A percentile compares a stretch with the other conserved stretches of the same genome.
Evolutionary conservation across 92 coral and sea anemone species (phyloP).

Genomic region (Phenganax stokvisi): DNA sequence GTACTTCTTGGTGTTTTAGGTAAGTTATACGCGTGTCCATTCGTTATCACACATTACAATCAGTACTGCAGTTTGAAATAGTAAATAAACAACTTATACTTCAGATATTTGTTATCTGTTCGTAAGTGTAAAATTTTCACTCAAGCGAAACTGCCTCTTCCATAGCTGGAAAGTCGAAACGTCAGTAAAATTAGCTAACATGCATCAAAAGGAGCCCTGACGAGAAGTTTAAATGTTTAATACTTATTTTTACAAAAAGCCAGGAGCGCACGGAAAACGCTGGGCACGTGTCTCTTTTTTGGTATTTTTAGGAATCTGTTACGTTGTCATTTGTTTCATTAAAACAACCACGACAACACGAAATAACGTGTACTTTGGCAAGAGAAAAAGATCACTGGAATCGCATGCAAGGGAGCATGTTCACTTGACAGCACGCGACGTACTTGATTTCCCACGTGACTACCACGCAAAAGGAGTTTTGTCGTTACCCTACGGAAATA

Average conservation of each 20-base stretch:
- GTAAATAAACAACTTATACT: neutral
- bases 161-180: too few relatives aligned
- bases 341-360: neutral
- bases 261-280: neutral
- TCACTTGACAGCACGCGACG: constrained; percentile 12
- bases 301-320: constrained; percentile 11
- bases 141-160: too few relatives aligned
- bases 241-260: neutral
- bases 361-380: neutral
- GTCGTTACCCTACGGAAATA: constrained; percentile 76
- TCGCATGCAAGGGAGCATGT: neutral
- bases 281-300: neutral
- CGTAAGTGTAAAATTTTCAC: too few relatives aligned
- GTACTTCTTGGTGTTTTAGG: neutral
- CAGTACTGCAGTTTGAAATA: neutral
- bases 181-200: too few relatives aligned
- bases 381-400: neutral
- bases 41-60: neutral
- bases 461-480: constrained; percentile 77
- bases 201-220: neutral
- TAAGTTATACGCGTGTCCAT: neutral
- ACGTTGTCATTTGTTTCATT: neutral
- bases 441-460: constrained; percentile 57
- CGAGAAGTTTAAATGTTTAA: neutral
- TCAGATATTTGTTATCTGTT: too few relatives aligned